Base-by-base conservation (phyloP, 1,140 invertebrate species). In the Dreissena rostriformis region DNA sequence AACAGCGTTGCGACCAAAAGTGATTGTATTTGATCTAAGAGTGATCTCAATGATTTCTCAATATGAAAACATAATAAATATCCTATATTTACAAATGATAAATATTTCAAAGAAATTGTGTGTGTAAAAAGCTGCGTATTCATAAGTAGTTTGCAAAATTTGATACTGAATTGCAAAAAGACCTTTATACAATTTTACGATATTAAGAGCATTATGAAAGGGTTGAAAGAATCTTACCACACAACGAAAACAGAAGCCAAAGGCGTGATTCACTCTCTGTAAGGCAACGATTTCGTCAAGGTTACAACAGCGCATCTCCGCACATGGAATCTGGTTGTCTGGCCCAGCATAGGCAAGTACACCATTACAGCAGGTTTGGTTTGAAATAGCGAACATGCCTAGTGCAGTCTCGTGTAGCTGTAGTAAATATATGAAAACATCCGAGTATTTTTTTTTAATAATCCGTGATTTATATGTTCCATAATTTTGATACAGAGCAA, bases 211-310 rank as follows among this genome's bases (percentile, higher is more conserved):
- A 24, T 61, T 5, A 61, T 6, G 22, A 61, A 61, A 19, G 2
- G 22, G 22, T 2, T n/a, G 17, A 11, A 24, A 61, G 1, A 19
- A 52, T 73, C 88, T 63, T 78, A 90, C 89, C 86, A 90, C 84
- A 76, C 89, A 90, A 68, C 86, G 81, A 71, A 90, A 90, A 19
- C 86, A 76, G 83, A 91, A 91, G 26, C 90, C 90, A 61, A 89
- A 51, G 28, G 90, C 88, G 39, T 79, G 74, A 72, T 91, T 89
- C 6, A 89, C 83, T 49, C 84, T 85, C n/a, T 89, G 55, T 22
- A 89, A 86, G 24, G 90, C 90, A 57, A 88, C 86, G 52, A 86
- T 89, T 73, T 91, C 88, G n/a, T 75, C 84, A 11, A 39, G 29
- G 73, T 91, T 89, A 75, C 90, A 91, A 67, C 90, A 91, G 15